phyloP scores from a whole-genome alignment of 1,140 invertebrate species.

The Diprion similis region DNA sequence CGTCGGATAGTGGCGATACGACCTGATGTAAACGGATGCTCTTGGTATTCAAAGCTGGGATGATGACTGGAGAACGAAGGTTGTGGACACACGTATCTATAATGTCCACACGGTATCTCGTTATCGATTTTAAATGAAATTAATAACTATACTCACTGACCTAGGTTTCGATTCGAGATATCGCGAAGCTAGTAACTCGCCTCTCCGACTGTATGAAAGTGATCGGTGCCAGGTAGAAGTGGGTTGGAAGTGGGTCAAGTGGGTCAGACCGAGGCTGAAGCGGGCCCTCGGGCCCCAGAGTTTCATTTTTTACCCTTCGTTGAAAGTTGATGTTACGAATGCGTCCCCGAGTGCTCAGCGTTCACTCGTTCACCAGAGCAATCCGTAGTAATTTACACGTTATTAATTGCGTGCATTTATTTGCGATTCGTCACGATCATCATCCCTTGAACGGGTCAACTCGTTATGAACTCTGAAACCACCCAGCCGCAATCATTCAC shows the following conservation, averaged over 20 bases:
- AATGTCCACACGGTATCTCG: constrained; percentile 23
- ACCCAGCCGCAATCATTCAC: too few species aligned
- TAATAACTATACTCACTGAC: constrained; percentile 31
- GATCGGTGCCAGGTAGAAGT: constrained; percentile 31
- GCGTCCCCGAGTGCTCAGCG: background rate
- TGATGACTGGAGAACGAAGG: constrained; percentile 13
- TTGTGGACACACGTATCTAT: constrained; percentile 19
- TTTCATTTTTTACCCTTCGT: constrained; percentile 27
- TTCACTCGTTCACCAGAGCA: constrained; percentile 19
- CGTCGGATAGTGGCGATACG: background rate
- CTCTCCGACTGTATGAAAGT: constrained; percentile 33
- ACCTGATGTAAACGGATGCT: constrained; percentile 4
- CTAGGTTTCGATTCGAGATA: constrained; percentile 29
- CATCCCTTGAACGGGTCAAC: too few species aligned
- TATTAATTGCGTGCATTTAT: constrained; percentile 17
- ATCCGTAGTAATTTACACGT: constrained; percentile 23
- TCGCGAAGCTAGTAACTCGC: constrained; percentile 7
- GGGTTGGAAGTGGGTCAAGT: constrained; percentile 32
- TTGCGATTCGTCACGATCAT: background rate
- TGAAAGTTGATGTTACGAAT: constrained; percentile 20
- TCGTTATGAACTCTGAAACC: too few species aligned
- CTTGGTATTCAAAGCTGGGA: constrained; percentile 19
- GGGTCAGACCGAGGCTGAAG: constrained; percentile 31
- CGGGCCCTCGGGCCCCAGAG: constrained; percentile 30
- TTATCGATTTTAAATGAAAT: constrained; percentile 17